Conservation (phyloP, 1,140 invertebrate species). For the Euura saliciscinereae region DNA sequence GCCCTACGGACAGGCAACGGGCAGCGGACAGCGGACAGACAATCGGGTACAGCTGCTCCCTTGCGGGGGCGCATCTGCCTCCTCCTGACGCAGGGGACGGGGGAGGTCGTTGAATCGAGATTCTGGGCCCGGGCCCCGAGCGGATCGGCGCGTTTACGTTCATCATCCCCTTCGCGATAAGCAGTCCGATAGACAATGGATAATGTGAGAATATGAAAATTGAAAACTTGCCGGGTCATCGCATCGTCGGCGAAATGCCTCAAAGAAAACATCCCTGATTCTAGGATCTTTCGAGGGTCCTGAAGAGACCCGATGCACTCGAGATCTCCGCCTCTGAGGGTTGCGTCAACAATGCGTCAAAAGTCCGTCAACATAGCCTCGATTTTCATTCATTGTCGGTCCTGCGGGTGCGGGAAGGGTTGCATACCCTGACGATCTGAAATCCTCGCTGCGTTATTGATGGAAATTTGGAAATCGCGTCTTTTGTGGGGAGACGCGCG, state of each 20-base stretch:
- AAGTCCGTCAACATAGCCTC: too few relatives aligned
- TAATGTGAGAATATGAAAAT: not conserved
- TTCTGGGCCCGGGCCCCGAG: not conserved
- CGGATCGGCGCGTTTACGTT: not conserved
- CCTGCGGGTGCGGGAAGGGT: too few relatives aligned
- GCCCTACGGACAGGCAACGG: not conserved
- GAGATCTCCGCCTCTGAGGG: not conserved
- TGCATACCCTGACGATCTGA: too few relatives aligned
- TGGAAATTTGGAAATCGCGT: too few relatives aligned
- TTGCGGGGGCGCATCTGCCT: constrained; percentile 50
- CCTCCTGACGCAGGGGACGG: constrained; percentile 1
- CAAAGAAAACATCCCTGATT: not conserved
- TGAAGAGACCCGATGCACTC: not conserved
- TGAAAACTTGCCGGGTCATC: not conserved
- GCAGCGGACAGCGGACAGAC: constrained; percentile 27
- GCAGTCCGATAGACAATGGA: not conserved
- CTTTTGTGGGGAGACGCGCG: too few relatives aligned
- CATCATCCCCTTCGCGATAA: not conserved
- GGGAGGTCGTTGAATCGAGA: constrained; percentile 6
- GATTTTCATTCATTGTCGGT: too few relatives aligned
- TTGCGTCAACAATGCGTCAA: not conserved
- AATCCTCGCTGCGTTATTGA: too few relatives aligned
- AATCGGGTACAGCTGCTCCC: constrained; percentile 47
- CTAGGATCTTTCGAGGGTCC: not conserved
- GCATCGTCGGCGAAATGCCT: not conserved